These are phyloP conservation scores for Atlantisia rogersi DNA, from an alignment of 2,113 vertebrate genomes.

Conservation along the genomic window DNA sequence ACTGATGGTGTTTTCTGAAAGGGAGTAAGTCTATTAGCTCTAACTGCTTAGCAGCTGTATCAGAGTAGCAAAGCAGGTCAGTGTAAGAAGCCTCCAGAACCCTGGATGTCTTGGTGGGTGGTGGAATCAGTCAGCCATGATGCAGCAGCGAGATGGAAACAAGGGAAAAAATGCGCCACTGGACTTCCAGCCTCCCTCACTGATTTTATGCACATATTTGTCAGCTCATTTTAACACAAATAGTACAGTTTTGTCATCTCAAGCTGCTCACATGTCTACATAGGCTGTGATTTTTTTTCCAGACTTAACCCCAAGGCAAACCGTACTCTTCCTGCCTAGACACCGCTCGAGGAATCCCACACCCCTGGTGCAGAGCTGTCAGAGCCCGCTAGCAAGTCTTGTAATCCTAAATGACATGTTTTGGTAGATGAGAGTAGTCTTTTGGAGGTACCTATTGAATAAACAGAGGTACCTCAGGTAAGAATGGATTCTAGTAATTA, in stretches of 20 bases:
- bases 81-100: neutral
- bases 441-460: neutral
- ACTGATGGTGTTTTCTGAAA: neutral
- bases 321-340: fast-evolving
- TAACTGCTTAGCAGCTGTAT: neutral
- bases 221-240: neutral
- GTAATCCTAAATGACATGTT: neutral
- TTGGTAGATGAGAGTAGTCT: neutral
- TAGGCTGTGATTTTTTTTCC: neutral
- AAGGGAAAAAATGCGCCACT: neutral
- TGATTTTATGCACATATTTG: neutral
- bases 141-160: neutral
- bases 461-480: neutral
- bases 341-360: neutral
- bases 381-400: neutral
- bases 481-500: neutral
- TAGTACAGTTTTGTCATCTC: neutral
- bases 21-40: neutral
- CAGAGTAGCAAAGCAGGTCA: neutral
- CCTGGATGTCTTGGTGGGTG: neutral
- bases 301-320: neutral
- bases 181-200: neutral
- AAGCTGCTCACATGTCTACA: neutral
- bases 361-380: neutral
- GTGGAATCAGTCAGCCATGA: neutral